Evolutionary conservation across 2,888 invertebrate genomes (phyloP).

Genomic region (Lycophotia porphyrea): DNA sequence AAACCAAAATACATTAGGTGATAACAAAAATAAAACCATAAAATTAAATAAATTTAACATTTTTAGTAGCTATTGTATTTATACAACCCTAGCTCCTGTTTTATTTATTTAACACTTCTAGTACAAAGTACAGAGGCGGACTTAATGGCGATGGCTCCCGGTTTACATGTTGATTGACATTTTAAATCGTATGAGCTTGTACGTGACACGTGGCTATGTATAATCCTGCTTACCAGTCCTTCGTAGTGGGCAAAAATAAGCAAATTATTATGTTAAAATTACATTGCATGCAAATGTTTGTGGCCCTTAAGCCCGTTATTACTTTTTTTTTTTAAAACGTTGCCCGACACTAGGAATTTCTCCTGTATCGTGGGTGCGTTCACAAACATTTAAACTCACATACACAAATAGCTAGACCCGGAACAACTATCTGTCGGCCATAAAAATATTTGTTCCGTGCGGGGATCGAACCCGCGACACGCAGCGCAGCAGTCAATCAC

Average conservation of each 20-base stretch:
- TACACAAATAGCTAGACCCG: too few relatives aligned
- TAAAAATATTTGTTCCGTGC: too few relatives aligned
- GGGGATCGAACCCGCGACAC: too few relatives aligned
- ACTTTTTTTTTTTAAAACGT: too few relatives aligned
- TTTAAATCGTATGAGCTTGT: slow-evolving; percentile 20
- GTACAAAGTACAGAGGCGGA: too few relatives aligned
- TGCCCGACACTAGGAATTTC: too few relatives aligned
- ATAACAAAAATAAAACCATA: not conserved
- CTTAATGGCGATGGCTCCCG: not conserved
- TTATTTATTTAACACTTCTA: too few relatives aligned
- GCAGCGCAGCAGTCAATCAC: too few relatives aligned
- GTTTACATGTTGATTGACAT: not conserved
- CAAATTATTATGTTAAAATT: not conserved
- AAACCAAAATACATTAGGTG: not conserved
- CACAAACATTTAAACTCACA: too few relatives aligned
- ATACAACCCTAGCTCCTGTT: slow-evolving; percentile 7
- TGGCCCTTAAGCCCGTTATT: not conserved
- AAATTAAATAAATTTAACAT: not conserved
- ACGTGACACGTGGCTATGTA: not conserved
- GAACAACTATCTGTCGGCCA: too few relatives aligned
- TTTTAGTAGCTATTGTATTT: not conserved
- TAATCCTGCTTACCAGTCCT: slow-evolving; percentile 24
- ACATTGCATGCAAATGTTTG: not conserved
- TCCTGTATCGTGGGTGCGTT: too few relatives aligned
- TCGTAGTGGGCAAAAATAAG: slow-evolving; percentile 1